Percentiles rank a stretch among this genome's conserved stretches.
These are phyloP conservation scores for Trachymyrmex septentrionalis DNA, from an alignment of 1,140 invertebrate species.

Conservation along the genomic window DNA sequence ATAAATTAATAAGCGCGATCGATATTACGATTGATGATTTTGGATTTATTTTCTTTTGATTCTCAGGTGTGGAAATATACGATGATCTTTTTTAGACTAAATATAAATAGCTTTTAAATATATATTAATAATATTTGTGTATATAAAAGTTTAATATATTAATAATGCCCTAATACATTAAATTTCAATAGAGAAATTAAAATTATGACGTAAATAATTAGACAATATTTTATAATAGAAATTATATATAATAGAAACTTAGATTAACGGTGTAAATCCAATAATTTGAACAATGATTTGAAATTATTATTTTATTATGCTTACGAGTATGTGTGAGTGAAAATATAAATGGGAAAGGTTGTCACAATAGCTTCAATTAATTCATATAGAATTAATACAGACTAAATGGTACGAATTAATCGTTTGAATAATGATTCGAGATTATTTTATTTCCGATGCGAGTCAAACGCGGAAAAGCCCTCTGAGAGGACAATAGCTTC, in stretches of 20 bases:
- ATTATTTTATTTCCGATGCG: not conserved
- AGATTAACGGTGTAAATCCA: not conserved
- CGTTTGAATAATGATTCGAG: not conserved
- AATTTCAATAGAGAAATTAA: not conserved
- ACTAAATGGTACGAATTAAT: not conserved
- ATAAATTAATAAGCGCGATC: not conserved
- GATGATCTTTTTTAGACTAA: not conserved
- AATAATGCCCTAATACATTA: not conserved
- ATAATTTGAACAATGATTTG: not conserved
- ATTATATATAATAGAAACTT: not conserved
- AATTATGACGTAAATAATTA: not conserved
- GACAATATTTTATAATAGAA: not conserved
- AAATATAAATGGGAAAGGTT: not conserved
- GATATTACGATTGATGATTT: not conserved
- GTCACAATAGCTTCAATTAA: conserved; percentile 3
- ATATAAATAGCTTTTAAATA: not conserved
- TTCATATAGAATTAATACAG: conserved; percentile 5
- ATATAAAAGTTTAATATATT: not conserved
- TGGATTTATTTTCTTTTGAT: not conserved
- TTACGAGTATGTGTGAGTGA: not conserved
- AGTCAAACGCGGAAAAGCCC: not conserved
- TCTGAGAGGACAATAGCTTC: not conserved
- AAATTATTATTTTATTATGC: not conserved
- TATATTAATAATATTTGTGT: not conserved
- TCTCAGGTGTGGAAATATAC: not conserved